Percentiles rank a stretch among this genome's conserved stretches.
These are phyloP conservation scores for Cyrtodaria siliqua DNA, from an alignment of 2,888 invertebrate species.

Conservation along the genomic window DNA sequence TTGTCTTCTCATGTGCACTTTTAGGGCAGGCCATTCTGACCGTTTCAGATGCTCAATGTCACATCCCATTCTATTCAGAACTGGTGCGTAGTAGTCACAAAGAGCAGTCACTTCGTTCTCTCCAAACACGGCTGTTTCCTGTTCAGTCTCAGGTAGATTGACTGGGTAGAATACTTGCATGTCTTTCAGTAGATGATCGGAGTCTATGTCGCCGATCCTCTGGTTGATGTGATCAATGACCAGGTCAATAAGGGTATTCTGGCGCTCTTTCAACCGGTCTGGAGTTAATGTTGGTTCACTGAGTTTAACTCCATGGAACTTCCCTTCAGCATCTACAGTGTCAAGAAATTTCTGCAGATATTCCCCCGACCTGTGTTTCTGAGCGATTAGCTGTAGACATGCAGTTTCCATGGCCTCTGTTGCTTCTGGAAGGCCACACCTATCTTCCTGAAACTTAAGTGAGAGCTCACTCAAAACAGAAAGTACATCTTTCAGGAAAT, in stretches of 20 bases:
- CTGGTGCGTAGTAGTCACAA: slow-evolving; percentile 22
- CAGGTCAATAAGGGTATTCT: too few species aligned
- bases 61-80: slow-evolving; percentile 36
- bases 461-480: slow-evolving; percentile 37
- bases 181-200: slow-evolving; percentile 25
- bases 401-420: slow-evolving; percentile 48
- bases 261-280: too few species aligned
- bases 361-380: slow-evolving; percentile 36
- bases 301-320: slow-evolving; percentile 24
- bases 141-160: slow-evolving; percentile 42
- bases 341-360: slow-evolving; percentile 36
- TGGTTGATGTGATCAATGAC: too few species aligned
- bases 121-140: slow-evolving; percentile 26
- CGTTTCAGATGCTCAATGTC: slow-evolving; percentile 20
- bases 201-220: too few species aligned
- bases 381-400: slow-evolving; percentile 39
- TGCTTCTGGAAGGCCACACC: slow-evolving; percentile 35
- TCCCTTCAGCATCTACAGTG: slow-evolving; percentile 21
- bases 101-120: slow-evolving; percentile 9
- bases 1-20: slow-evolving; percentile 22
- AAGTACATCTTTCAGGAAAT: slow-evolving; percentile 52
- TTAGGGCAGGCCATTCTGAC: slow-evolving; percentile 42
- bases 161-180: slow-evolving; percentile 59
- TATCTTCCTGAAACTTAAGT: slow-evolving; percentile 54
- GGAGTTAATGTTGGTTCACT: too few species aligned